phyloP scores from a whole-genome alignment of 2,113 vertebrate genomes.

The Nothocercus nigrocapillus region DNA sequence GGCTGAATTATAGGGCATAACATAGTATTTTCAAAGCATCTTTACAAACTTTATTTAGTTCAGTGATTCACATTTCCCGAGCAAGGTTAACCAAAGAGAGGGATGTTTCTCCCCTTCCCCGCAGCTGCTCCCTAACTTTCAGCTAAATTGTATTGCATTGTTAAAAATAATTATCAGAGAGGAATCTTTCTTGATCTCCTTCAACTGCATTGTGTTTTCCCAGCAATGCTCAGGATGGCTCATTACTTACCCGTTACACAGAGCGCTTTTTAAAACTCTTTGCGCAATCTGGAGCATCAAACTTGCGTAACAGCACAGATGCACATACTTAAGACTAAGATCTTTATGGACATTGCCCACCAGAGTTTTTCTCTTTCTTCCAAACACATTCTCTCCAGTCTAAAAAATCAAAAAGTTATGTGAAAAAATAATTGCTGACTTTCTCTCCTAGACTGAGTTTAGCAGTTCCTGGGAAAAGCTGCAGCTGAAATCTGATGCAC shows the following conservation, averaged over 20 bases:
- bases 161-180: conserved; percentile 43
- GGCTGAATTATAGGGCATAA: conserved; percentile 47
- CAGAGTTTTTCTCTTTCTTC: not conserved
- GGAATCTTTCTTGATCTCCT: not conserved
- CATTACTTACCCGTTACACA: not conserved
- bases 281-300: not conserved
- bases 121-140: not conserved
- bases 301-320: not conserved
- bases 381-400: not conserved
- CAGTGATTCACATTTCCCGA: conserved; percentile 53
- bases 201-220: not conserved
- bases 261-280: not conserved
- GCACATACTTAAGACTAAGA: not conserved
- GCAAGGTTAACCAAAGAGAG: conserved; percentile 23
- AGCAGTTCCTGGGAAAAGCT: not conserved
- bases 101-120: conserved; percentile 6
- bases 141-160: not conserved
- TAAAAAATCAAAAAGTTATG: not conserved
- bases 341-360: not conserved
- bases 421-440: not conserved
- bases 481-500: not conserved
- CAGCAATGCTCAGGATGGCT: not conserved
- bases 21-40: conserved; percentile 47
- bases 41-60: conserved; percentile 55
- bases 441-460: not conserved